phyloP scores from a whole-genome alignment of 2,113 vertebrate species.

The Ceuthmochares aereus region DNA sequence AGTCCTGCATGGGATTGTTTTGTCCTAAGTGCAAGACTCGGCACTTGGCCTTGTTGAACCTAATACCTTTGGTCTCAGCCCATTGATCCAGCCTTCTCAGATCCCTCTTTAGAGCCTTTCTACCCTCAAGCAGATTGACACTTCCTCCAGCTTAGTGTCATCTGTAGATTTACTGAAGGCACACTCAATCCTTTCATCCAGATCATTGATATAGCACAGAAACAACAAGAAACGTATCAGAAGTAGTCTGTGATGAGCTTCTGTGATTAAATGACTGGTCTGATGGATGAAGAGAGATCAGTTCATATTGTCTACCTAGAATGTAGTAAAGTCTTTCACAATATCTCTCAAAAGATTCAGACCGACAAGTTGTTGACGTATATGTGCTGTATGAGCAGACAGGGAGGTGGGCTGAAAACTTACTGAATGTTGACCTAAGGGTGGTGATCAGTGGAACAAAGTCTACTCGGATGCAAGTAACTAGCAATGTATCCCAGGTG shows the following conservation, averaged over 20 bases:
- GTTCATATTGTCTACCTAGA: not conserved
- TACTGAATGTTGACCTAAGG: rapidly evolving
- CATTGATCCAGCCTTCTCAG: too few species aligned
- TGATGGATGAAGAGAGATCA: not conserved
- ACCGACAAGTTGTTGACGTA: not conserved
- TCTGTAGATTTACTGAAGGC: too few species aligned
- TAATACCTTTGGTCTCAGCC: too few species aligned
- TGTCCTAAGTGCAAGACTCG: too few species aligned
- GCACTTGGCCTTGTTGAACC: too few species aligned
- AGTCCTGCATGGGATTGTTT: too few species aligned
- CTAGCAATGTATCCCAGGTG: not conserved
- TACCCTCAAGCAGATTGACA: too few species aligned
- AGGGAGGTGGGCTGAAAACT: not conserved
- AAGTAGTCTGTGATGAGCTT: not conserved
- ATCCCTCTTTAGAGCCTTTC: too few species aligned
- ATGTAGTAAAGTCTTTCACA: too few species aligned
- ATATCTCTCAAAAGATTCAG: not conserved
- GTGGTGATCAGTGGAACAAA: not conserved
- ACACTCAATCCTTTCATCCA: too few species aligned
- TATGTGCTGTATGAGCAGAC: not conserved
- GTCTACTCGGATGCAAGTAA: not conserved
- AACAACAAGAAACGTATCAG: not conserved
- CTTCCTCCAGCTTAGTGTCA: too few species aligned
- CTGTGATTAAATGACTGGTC: not conserved
- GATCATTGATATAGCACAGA: not conserved